A percentile compares a stretch with the other conserved stretches of the same genome.
These are phyloP conservation scores for Halisarca cf. caerulea DNA, from an alignment of 37 sponge, comb jelly and placozoan species.

Conservation along the genomic window DNA sequence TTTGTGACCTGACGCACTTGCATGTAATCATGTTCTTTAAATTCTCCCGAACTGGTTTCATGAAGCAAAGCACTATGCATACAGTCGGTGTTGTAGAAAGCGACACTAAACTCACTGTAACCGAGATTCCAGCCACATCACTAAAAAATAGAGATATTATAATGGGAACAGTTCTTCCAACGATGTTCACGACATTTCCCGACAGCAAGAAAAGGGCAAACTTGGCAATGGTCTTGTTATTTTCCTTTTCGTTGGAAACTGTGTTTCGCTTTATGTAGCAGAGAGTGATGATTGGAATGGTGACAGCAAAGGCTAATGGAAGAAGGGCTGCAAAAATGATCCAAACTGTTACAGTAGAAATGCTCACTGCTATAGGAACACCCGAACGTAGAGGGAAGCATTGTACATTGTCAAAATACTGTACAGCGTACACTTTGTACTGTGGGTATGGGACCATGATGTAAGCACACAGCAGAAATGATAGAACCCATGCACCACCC, in stretches of 20 bases:
- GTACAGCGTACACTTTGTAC: not conserved
- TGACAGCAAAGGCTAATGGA: not conserved
- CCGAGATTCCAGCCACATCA: not conserved
- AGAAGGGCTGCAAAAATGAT: not conserved
- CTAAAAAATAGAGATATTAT: not conserved
- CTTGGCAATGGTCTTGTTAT: slow-evolving; percentile 1
- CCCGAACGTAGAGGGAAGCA: not conserved
- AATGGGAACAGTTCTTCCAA: not conserved
- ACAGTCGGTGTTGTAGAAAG: not conserved
- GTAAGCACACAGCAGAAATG: not conserved
- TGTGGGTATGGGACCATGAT: not conserved
- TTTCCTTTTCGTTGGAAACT: not conserved
- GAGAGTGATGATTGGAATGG: not conserved
- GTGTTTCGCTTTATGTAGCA: not conserved
- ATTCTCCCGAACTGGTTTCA: slow-evolving; percentile 1
- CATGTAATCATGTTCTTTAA: not conserved
- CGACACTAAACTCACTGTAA: not conserved
- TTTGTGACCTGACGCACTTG: not conserved
- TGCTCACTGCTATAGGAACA: not conserved
- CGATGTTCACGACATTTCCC: not conserved
- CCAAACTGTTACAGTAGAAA: not conserved
- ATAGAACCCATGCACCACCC: not conserved
- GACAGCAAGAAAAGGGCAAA: not conserved
- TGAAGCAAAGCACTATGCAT: not conserved
- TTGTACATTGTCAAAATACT: not conserved